Evolutionary conservation across 2,797 vertebrate species (phyloP).

Genomic region (Schizopygopsis malacanthus): DNA sequence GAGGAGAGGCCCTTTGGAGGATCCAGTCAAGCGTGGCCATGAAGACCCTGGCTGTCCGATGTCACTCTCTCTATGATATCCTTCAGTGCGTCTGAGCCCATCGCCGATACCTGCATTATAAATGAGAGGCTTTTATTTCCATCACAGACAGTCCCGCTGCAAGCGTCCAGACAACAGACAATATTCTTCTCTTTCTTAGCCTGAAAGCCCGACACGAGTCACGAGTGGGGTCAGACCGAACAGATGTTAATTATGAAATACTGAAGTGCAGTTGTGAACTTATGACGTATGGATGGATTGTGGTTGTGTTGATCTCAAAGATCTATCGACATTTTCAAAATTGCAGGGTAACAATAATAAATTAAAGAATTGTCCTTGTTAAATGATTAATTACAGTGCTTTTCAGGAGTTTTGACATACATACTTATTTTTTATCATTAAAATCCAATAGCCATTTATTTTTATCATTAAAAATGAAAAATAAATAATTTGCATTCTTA

Average conservation of each 20-base stretch:
- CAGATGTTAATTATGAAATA: conserved; percentile 8
- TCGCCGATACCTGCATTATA: conserved; percentile 64
- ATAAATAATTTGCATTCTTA: not conserved
- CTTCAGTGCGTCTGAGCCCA: conserved; percentile 54
- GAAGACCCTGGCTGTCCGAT: conserved; percentile 58
- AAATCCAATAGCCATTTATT: not conserved
- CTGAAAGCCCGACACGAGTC: conserved; percentile 25
- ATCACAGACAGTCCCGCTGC: conserved; percentile 54
- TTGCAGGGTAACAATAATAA: not conserved
- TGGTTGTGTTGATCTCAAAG: not conserved
- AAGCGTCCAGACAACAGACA: conserved; percentile 55
- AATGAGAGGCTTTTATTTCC: conserved; percentile 65
- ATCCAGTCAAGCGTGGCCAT: conserved; percentile 54
- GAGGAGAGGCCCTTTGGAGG: conserved; percentile 43
- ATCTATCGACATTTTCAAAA: not conserved
- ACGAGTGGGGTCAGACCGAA: not conserved
- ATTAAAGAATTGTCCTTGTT: not conserved
- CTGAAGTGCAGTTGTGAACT: not conserved
- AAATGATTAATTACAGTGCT: not conserved
- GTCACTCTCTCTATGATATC: conserved; percentile 63
- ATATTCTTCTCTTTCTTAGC: conserved; percentile 52
- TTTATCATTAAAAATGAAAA: no score
- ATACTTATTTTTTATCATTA: not conserved
- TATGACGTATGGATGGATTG: not conserved
- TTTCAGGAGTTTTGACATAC: not conserved